phyloP scores from a whole-genome alignment of 2,113 vertebrate genomes.

The Equus quagga region DNA sequence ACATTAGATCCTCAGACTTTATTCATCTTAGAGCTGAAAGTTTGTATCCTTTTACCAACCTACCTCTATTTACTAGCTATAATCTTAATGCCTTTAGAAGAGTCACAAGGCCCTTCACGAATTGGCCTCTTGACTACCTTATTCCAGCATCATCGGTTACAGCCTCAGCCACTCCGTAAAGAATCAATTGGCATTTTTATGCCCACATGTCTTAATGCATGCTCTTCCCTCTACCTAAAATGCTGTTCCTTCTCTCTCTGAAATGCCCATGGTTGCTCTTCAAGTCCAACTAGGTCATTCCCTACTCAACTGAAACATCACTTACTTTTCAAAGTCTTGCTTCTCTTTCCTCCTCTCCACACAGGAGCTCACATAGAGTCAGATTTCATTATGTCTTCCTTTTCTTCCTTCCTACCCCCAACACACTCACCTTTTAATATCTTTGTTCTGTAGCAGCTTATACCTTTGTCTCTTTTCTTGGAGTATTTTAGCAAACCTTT shows the following conservation, averaged over 20 bases:
- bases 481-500: background rate
- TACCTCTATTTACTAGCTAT: background rate
- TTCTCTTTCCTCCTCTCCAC: background rate
- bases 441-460: background rate
- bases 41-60: background rate
- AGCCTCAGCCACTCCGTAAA: background rate
- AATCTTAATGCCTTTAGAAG: background rate
- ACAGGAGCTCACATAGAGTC: background rate
- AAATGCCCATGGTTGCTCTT: background rate
- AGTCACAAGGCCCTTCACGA: background rate
- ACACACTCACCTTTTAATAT: background rate
- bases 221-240: background rate
- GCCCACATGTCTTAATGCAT: background rate
- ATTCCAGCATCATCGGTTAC: background rate
- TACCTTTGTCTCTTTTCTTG: background rate
- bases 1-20: background rate
- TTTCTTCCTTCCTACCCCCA: background rate
- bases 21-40: background rate
- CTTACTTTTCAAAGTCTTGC: background rate
- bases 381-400: too few relatives aligned
- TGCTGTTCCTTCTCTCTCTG: background rate
- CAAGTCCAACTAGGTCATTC: background rate
- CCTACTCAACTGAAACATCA: background rate
- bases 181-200: background rate
- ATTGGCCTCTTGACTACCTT: background rate